phyloP scores from a whole-genome alignment of 1,140 invertebrate species.

The Cotesia chilonis region DNA sequence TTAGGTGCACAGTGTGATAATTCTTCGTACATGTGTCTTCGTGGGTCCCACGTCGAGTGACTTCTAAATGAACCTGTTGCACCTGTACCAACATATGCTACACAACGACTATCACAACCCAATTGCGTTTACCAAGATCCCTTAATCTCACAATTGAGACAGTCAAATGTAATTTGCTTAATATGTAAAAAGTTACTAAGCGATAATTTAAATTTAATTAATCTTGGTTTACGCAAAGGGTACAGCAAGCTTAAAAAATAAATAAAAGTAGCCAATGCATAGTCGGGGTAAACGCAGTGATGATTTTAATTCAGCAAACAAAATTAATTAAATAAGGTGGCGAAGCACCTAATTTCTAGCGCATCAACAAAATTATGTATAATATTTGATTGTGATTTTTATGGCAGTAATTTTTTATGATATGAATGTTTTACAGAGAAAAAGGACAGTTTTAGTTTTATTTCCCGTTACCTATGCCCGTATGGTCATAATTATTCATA shows the following conservation, averaged over 20 bases:
- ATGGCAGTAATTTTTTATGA: too few relatives aligned
- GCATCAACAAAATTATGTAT: background rate
- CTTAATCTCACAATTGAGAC: too few relatives aligned
- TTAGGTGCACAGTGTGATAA: conserved; percentile 70
- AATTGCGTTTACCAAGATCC: conserved; percentile 57
- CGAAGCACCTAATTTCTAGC: conserved; percentile 38
- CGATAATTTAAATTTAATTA: background rate
- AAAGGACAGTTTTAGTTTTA: background rate
- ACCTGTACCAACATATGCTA: conserved; percentile 66
- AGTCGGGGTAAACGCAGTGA: conserved; percentile 5
- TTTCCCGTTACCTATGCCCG: too few relatives aligned
- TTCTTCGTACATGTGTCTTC: conserved; percentile 87
- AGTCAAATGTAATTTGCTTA: too few relatives aligned
- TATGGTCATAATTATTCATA: too few relatives aligned
- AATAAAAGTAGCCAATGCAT: conserved; percentile 38
- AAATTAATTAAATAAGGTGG: conserved; percentile 31
- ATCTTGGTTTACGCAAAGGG: conserved; percentile 39
- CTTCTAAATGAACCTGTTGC: conserved; percentile 67
- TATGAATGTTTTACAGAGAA: background rate
- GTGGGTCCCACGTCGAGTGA: conserved; percentile 87
- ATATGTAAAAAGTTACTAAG: background rate
- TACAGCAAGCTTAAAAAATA: conserved; percentile 39
- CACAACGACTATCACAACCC: conserved; percentile 61
- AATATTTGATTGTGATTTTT: too few relatives aligned
- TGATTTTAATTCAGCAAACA: conserved; percentile 25